Evolutionary conservation across 2,888 invertebrate species (phyloP).

Genomic region (Microplitis manilae): DNA sequence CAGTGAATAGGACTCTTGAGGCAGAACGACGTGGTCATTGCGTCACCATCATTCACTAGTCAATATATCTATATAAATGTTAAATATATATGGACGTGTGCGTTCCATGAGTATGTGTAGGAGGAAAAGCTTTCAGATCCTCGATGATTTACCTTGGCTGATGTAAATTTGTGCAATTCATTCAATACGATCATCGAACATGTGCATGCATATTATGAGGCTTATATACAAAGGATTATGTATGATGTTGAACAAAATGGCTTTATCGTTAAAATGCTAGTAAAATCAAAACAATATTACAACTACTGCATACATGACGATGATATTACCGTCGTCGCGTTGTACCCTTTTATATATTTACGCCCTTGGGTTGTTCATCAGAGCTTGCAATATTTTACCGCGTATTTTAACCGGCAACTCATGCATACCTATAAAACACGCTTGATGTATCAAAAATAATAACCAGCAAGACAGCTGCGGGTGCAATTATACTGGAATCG

Average conservation of each 20-base stretch:
- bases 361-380: constrained; percentile 30
- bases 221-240: constrained; percentile 25
- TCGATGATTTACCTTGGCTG: constrained; percentile 11
- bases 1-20: constrained; percentile 9
- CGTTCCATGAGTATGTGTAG: not conserved
- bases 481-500: constrained; percentile 46
- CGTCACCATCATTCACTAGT: constrained; percentile 23
- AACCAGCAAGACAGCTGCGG: not conserved
- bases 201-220: not conserved
- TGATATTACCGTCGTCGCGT: constrained; percentile 5
- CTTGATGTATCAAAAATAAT: constrained; percentile 14
- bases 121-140: constrained; percentile 9
- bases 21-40: constrained; percentile 28
- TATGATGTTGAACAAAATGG: constrained; percentile 40
- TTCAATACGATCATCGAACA: not conserved
- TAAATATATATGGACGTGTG: not conserved
- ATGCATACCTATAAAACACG: constrained; percentile 17
- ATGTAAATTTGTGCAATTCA: constrained; percentile 13
- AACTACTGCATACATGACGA: constrained; percentile 23
- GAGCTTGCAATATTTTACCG: constrained; percentile 28
- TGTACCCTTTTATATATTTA: constrained; percentile 17
- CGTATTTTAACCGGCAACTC: constrained; percentile 38
- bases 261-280: constrained; percentile 44
- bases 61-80: constrained; percentile 2
- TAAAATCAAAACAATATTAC: constrained; percentile 44